Evolutionary conservation across 2,888 invertebrate species (phyloP), one percentile per base, ranked within the genome.

Genomic region (Drosophila nigritarsus): DNA sequence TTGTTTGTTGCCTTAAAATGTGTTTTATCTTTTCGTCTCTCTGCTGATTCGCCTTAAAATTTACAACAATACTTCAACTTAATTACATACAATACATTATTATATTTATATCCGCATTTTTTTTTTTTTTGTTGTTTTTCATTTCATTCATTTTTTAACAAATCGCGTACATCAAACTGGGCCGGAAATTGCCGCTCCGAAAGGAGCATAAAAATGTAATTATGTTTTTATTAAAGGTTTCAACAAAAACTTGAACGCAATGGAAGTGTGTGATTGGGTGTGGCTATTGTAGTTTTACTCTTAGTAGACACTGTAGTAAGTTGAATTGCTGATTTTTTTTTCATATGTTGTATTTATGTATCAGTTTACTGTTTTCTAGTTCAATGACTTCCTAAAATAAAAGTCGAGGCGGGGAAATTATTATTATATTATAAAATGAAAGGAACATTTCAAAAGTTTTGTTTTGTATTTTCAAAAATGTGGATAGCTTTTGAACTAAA

Each of bases 61-160:
- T 60, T 89, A 88, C 87, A 91, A 90, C 90, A 90, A 87, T 88
- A 82, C 66, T 79, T 80, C 74, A 90, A 87, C 85, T 88, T 82
- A 88, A 65, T 90, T 78, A 78, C 76, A 80, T 70, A 71, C 67
- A 69, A 68, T 75, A 65, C 53, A 77, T 65, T 78, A 79, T 73
- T 78, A 67, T 69, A 42, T 59, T 65, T 74, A 66, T 58, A 45
- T 66, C 74, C 70, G 61, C n/a, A n/a, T 75, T 55, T 51, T 60
- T 74, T 66, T 73, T 65, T 60, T 74, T 66, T 73, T 65, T 67
- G 65, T 32, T 63, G 56, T 42, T 36, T 70, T 34, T 65, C 62
- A 40, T 42, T 65, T 59, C 54, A 50, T 65, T 50, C 50, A 59
- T 71, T 75, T 78, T 71, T 72, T 67, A 85, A 88, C 86, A 86